Evolutionary conservation across 64 coral and sea anemone genomes (phyloP), one percentile per base, ranked within the genome.

Genomic region (Stylophora pistillata): DNA sequence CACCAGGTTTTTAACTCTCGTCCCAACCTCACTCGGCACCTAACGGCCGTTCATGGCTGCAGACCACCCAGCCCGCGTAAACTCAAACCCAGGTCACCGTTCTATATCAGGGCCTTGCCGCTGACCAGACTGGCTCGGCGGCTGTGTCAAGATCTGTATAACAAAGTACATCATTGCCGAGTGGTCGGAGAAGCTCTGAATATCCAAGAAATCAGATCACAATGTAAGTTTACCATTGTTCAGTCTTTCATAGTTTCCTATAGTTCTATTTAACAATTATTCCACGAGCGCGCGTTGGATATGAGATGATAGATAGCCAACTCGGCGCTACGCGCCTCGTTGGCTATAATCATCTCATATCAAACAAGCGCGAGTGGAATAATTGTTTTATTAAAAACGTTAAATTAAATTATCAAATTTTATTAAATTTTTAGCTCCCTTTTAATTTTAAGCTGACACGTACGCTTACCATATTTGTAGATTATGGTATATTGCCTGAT

Each of bases 41-140:
- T 99, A 20, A 95, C 97, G 26, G 86, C 89, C 72, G 83, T 86
- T 16, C 97, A 99, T 76, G 93, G 93, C 15, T 93, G 90, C 75
- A 81, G 97, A 86, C 97, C 97, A 13, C 97, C 93, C 33, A 99
- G 93, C 73, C 93, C 97, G 66, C 78, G 93, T 20, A 92, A 93
- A 70, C 87, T 95, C 11, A 99, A 99, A 78, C 97, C 97, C 12
- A 88, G 94, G 15, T 92, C 89, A 52, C 93, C 97, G 61, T 99
- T 99, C 87, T 99, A 95, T 78, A 93, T 99, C 82, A 95, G 56
- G 47, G 76, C 93, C 74, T 89, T 91, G 23, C 62, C 85, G 10
- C 88, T 99, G 13, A 99, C 97, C 7, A 90, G 84, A 72, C 77
- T 99, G 30, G 73, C 97, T 23, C 90, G 97, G 32, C 88, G 94